Conservation (phyloP, 2,888 invertebrate species). For the Drosophila limbata region DNA sequence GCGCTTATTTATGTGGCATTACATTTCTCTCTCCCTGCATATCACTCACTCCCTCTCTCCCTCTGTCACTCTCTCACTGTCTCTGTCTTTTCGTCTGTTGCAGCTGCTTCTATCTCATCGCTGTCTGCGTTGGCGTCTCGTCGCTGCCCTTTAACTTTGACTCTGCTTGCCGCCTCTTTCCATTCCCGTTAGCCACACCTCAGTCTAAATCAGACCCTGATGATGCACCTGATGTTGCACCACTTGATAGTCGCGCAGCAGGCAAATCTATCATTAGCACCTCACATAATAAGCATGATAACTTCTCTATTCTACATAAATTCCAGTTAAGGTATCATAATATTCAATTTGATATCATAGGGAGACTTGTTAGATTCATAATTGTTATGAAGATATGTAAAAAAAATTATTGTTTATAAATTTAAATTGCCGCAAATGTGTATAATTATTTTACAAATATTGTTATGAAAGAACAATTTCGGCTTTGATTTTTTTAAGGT, state of each 20-base stretch:
- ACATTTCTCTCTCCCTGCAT: conserved; percentile 38
- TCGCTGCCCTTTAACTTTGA: conserved; percentile 67
- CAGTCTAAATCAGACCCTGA: conserved; percentile 4
- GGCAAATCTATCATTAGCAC: conserved; percentile 48
- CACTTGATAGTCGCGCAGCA: conserved; percentile 51
- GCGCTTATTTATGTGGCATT: conserved; percentile 76
- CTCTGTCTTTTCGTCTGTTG: conserved; percentile 9
- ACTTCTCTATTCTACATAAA: conserved; percentile 6
- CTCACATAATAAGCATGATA: conserved; percentile 25
- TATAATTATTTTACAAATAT: neutral
- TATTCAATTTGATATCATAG: conserved; percentile 5
- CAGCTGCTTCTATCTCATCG: conserved; percentile 50
- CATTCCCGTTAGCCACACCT: conserved; percentile 23
- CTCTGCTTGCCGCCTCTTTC: conserved; percentile 24
- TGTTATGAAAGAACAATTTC: neutral
- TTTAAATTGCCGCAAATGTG: no score
- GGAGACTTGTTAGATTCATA: neutral
- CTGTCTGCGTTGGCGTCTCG: conserved; percentile 69
- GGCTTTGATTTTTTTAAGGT: neutral
- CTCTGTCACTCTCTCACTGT: neutral
- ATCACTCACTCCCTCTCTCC: neutral
- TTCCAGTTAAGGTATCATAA: neutral
- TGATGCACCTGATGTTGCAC: conserved; percentile 58
- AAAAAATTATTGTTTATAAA: neutral
- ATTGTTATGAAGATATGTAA: neutral